Evolutionary conservation across 2,888 invertebrate species (phyloP).

Genomic region (Lottia scabra): DNA sequence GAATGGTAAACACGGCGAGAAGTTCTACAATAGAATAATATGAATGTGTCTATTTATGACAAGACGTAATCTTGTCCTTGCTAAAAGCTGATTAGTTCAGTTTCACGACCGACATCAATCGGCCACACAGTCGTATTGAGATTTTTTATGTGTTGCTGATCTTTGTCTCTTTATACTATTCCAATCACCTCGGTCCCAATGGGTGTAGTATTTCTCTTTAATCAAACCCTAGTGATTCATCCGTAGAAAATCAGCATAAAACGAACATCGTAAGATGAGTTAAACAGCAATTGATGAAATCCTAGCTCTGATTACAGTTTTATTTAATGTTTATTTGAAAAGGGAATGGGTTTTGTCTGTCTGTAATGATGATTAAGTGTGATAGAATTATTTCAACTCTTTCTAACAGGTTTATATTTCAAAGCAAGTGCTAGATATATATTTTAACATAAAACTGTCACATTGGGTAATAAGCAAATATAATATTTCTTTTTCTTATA

Average conservation of each 20-base stretch:
- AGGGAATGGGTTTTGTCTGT: conserved; percentile 2
- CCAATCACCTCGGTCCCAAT: background rate
- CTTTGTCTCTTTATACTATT: background rate
- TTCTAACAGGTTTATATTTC: background rate
- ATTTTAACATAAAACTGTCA: too few species aligned
- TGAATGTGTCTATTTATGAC: conserved; percentile 2
- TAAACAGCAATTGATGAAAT: conserved; percentile 6
- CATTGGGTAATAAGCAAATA: too few species aligned
- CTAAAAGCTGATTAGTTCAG: background rate
- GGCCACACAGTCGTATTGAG: background rate
- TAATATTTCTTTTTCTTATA: too few species aligned
- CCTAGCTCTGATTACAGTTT: conserved; percentile 5
- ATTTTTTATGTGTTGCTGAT: conserved; percentile 1
- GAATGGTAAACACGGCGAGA: background rate
- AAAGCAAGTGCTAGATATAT: too few species aligned
- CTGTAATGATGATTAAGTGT: conserved; percentile 2
- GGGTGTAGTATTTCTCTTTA: conserved; percentile 4
- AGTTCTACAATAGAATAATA: background rate
- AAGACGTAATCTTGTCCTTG: conserved; percentile 3
- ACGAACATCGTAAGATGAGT: conserved; percentile 1
- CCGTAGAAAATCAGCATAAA: conserved; percentile 2
- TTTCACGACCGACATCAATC: background rate
- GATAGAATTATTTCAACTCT: background rate
- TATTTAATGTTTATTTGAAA: conserved; percentile 6
- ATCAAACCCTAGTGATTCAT: conserved; percentile 4